Conservation (phyloP, 1,140 invertebrate species). For the Cepaea nemoralis region DNA sequence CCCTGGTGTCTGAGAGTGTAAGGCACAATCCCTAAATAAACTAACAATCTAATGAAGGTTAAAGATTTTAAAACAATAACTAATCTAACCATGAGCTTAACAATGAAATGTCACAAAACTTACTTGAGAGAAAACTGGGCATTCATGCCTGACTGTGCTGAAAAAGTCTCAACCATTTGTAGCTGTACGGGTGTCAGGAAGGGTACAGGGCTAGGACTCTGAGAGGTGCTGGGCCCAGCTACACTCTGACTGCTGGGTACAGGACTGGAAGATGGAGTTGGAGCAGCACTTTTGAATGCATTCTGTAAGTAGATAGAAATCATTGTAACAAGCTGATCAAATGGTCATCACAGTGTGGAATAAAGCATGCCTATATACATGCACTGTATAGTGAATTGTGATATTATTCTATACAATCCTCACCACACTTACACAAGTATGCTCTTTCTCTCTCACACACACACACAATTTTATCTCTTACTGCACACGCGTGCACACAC, state of each 20-base stretch:
- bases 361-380: too few relatives aligned
- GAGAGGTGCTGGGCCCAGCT: not conserved
- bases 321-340: too few relatives aligned
- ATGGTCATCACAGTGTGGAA: too few relatives aligned
- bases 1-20: too few relatives aligned
- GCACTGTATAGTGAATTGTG: too few relatives aligned
- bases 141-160: conserved; percentile 32
- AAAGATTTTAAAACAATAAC: not conserved
- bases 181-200: not conserved
- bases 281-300: conserved; percentile 33
- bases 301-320: not conserved
- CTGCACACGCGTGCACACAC: too few relatives aligned
- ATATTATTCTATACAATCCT: too few relatives aligned
- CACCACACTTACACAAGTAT: too few relatives aligned
- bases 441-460: too few relatives aligned
- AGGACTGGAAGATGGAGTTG: conserved; percentile 36
- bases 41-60: not conserved
- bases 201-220: not conserved
- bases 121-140: conserved; percentile 25
- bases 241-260: conserved; percentile 11
- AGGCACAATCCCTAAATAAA: not conserved
- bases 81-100: not conserved
- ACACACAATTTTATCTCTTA: too few relatives aligned
- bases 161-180: conserved; percentile 33
- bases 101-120: not conserved